These are phyloP conservation scores for Trachymyrmex cornetzi DNA, from an alignment of 1,140 invertebrate species.

Conservation along the genomic window DNA sequence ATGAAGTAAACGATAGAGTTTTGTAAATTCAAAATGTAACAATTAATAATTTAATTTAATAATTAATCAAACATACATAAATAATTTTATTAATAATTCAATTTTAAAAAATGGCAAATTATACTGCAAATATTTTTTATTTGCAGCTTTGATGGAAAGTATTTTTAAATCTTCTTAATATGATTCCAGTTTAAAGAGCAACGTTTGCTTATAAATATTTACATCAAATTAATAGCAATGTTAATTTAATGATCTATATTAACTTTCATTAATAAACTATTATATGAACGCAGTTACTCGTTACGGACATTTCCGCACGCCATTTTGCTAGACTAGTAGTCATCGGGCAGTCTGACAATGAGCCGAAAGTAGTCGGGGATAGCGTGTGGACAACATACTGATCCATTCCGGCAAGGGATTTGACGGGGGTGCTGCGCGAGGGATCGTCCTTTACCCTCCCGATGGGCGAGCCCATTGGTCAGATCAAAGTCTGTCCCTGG, in stretches of 20 bases:
- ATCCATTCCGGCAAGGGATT: constrained; percentile 73
- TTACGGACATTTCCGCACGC: constrained; percentile 58
- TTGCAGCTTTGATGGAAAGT: background rate
- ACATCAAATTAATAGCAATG: background rate
- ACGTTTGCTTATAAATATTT: background rate
- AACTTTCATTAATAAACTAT: background rate
- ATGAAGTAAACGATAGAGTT: background rate
- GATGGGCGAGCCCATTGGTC: constrained; percentile 80
- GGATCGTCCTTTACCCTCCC: constrained; percentile 80
- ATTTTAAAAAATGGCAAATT: background rate
- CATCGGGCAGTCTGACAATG: constrained; percentile 67
- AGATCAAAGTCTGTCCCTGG: constrained; percentile 76
- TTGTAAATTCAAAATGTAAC: background rate
- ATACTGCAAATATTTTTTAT: background rate
- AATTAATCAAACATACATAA: no score
- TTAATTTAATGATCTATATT: background rate
- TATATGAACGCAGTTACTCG: background rate
- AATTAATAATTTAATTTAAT: no score
- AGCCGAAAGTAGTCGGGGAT: constrained; percentile 77
- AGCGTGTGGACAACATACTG: constrained; percentile 72
- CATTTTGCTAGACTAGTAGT: constrained; percentile 76
- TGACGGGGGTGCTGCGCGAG: constrained; percentile 77
- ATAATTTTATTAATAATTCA: no score
- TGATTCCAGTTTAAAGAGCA: background rate
- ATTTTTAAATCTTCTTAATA: background rate